Evolutionary conservation across 1,140 invertebrate genomes (phyloP).

Genomic region (Aphelinus certus): DNA sequence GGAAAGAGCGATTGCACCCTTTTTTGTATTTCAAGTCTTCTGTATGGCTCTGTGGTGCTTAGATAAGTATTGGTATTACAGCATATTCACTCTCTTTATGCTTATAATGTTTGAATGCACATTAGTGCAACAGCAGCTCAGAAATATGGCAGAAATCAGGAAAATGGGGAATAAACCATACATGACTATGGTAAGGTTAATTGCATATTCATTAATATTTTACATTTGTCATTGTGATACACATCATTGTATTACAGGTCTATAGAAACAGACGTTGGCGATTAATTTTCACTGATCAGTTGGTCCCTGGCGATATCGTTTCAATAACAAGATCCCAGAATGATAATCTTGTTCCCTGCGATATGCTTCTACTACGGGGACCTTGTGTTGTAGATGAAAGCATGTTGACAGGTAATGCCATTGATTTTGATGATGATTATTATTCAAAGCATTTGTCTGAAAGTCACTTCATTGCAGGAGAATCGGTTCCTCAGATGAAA

Average conservation of each 20-base stretch:
- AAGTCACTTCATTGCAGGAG: slow-evolving; percentile 65
- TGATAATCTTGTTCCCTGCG: slow-evolving; percentile 95
- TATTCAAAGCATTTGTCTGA: neutral
- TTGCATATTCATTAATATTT: neutral
- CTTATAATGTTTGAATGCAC: slow-evolving; percentile 98
- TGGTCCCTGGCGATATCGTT: slow-evolving; percentile 96
- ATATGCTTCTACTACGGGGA: slow-evolving; percentile 92
- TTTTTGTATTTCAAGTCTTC: slow-evolving; percentile 95
- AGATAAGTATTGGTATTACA: slow-evolving; percentile 99
- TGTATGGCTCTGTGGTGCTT: slow-evolving; percentile 98
- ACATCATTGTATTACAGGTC: slow-evolving; percentile 69
- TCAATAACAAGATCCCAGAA: slow-evolving; percentile 90
- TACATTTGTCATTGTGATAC: slow-evolving; percentile 12
- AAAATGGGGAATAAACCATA: slow-evolving; percentile 99
- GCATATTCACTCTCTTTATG: slow-evolving; percentile 97
- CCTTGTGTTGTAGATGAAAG: slow-evolving; percentile 98
- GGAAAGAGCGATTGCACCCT: slow-evolving; percentile 97
- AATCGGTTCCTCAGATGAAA: slow-evolving; percentile 99
- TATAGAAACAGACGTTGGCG: slow-evolving; percentile 95
- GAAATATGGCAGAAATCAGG: slow-evolving; percentile 99
- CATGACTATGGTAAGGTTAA: slow-evolving; percentile 74
- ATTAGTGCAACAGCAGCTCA: slow-evolving; percentile 95
- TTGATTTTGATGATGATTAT: slow-evolving; percentile 14
- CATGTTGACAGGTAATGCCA: slow-evolving; percentile 87
- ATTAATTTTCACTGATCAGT: slow-evolving; percentile 83